A percentile compares a stretch with the other conserved stretches of the same genome.
These are phyloP conservation scores for Ispidina lecontei DNA, from an alignment of 2,797 vertebrate species.

Conservation along the genomic window DNA sequence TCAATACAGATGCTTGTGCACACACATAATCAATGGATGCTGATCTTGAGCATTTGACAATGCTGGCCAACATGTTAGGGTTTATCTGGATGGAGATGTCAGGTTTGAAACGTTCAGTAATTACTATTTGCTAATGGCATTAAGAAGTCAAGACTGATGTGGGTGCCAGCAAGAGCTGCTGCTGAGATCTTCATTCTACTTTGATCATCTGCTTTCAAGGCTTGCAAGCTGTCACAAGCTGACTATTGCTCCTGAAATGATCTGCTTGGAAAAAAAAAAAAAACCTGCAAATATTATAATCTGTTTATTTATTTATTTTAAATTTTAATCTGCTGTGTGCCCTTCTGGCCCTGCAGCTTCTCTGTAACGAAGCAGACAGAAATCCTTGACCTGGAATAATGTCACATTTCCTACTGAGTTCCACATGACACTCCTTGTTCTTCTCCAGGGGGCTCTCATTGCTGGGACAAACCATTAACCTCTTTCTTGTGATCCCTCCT, in stretches of 20 bases:
- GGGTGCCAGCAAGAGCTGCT: background rate
- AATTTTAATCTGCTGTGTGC: background rate
- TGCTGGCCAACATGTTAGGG: background rate
- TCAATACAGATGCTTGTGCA: background rate
- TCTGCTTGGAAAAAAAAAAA: background rate
- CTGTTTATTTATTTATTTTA: no score
- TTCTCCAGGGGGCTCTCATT: background rate
- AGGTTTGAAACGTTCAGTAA: background rate
- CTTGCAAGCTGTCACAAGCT: background rate
- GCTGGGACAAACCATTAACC: background rate
- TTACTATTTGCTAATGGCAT: fast-evolving
- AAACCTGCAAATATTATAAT: background rate
- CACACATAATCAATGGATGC: background rate
- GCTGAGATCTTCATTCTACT: background rate
- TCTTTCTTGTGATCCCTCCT: background rate
- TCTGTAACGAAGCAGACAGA: background rate
- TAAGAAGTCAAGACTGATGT: background rate
- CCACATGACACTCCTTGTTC: background rate
- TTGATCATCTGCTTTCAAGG: background rate
- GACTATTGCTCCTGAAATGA: background rate
- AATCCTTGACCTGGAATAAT: background rate
- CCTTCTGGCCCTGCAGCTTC: background rate
- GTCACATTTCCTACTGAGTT: background rate
- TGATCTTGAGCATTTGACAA: background rate
- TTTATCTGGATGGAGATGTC: background rate